Evolutionary conservation across 2,113 vertebrate species (phyloP).

Genomic region (Macroglossus sobrinus): DNA sequence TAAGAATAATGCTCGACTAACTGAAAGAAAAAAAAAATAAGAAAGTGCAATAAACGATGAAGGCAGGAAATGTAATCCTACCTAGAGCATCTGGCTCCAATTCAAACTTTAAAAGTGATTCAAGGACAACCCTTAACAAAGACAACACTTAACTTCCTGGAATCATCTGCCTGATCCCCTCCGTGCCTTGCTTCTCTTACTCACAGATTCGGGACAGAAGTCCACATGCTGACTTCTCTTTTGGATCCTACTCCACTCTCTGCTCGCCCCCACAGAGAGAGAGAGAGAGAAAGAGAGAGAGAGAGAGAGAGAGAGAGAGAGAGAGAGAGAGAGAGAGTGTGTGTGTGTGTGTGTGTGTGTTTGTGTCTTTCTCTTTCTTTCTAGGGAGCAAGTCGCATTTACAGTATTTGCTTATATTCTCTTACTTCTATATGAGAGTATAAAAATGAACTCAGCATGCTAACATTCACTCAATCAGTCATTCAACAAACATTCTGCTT

Average conservation of each 20-base stretch:
- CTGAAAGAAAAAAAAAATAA: slow-evolving; percentile 77
- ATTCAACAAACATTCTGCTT: neutral
- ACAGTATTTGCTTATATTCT: neutral
- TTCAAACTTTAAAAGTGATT: neutral
- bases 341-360: no score
- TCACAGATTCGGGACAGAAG: neutral
- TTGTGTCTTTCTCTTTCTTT: neutral
- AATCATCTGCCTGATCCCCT: no score
- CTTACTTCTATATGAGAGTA: neutral
- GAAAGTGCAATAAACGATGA: neutral
- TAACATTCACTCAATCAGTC: neutral
- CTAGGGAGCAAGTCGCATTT: neutral
- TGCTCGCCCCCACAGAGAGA: rapidly evolving
- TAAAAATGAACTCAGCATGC: neutral
- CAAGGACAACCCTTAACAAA: neutral
- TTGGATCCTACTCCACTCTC: rapidly evolving
- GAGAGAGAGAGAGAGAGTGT: no score
- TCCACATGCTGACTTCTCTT: neutral
- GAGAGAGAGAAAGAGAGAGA: no score
- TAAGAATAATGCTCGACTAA: slow-evolving; percentile 98
- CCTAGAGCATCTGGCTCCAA: no score
- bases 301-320: no score
- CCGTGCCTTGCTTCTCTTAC: neutral
- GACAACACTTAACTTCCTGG: no score
- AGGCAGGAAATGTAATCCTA: neutral